Conservation (phyloP, 2,888 invertebrate genomes). For the Thymelicus acteon region DNA sequence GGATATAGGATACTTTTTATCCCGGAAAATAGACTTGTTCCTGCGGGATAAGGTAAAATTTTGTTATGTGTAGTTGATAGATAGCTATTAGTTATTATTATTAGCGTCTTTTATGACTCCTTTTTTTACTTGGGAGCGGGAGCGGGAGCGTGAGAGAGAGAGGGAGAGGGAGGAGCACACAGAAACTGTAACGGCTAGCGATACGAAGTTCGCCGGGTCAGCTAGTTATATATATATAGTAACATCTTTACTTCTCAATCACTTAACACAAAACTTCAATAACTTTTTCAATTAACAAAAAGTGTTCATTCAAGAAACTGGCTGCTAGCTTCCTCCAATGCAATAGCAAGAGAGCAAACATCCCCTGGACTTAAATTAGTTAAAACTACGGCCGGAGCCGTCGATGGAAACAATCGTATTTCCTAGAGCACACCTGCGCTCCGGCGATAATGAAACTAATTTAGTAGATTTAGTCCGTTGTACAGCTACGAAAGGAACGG, state of each 20-base stretch:
- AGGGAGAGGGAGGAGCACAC: too few species aligned
- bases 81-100: too few species aligned
- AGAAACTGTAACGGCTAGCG: too few species aligned
- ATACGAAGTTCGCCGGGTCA: too few species aligned
- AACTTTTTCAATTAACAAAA: neutral
- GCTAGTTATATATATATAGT: too few species aligned
- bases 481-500: conserved; percentile 32
- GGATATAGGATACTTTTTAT: too few species aligned
- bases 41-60: too few species aligned
- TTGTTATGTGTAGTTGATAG: too few species aligned
- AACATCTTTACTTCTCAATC: neutral
- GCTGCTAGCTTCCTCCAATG: conserved; percentile 2
- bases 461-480: conserved; percentile 50
- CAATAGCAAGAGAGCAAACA: conserved; percentile 26
- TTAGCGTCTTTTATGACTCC: too few species aligned
- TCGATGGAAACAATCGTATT: conserved; percentile 36
- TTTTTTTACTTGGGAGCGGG: too few species aligned
- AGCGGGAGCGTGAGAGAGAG: too few species aligned
- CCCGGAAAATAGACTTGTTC: too few species aligned
- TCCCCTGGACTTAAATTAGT: conserved; percentile 28
- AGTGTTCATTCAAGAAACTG: conserved; percentile 12
- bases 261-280: neutral
- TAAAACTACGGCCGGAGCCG: conserved; percentile 24
- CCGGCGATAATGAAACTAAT: conserved; percentile 61
- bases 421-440: conserved; percentile 48